These are phyloP conservation scores for Drosophila biarmipes DNA, from an alignment of 1,140 invertebrate species.

Conservation along the genomic window DNA sequence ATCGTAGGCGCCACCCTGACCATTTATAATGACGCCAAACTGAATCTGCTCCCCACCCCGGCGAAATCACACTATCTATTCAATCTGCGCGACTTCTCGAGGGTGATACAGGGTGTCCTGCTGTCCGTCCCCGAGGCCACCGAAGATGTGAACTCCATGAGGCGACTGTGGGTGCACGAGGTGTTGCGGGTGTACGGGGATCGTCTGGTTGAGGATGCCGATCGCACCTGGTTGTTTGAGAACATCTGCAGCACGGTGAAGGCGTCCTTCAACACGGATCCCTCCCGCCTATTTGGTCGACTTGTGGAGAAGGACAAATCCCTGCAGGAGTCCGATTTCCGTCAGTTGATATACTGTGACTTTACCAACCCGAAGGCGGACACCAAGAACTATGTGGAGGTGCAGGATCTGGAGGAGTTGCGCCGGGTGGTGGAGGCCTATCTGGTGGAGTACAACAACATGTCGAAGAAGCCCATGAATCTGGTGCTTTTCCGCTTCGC, in stretches of 20 bases:
- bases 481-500: constrained; percentile 97
- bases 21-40: constrained; percentile 93
- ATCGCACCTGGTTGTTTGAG: constrained; percentile 92
- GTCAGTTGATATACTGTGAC: constrained; percentile 97
- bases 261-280: constrained; percentile 84
- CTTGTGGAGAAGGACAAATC: constrained; percentile 83
- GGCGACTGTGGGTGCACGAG: constrained; percentile 97
- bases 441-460: constrained; percentile 96
- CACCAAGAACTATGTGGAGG: constrained; percentile 94
- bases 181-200: constrained; percentile 97
- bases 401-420: constrained; percentile 92
- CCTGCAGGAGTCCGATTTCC: constrained; percentile 87
- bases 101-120: constrained; percentile 96
- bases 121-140: constrained; percentile 97
- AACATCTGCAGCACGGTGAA: constrained; percentile 87
- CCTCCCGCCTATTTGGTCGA: constrained; percentile 63
- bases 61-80: constrained; percentile 97
- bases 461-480: constrained; percentile 99
- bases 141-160: constrained; percentile 94
- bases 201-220: constrained; percentile 92
- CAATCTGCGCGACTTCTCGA: constrained; percentile 96
- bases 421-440: constrained; percentile 95
- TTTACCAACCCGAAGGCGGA: constrained; percentile 97
- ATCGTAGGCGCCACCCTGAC: constrained; percentile 94
- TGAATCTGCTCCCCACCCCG: constrained; percentile 94